phyloP scores from a whole-genome alignment of 2,113 vertebrate genomes.

The Romanogobio albipinnatus region DNA sequence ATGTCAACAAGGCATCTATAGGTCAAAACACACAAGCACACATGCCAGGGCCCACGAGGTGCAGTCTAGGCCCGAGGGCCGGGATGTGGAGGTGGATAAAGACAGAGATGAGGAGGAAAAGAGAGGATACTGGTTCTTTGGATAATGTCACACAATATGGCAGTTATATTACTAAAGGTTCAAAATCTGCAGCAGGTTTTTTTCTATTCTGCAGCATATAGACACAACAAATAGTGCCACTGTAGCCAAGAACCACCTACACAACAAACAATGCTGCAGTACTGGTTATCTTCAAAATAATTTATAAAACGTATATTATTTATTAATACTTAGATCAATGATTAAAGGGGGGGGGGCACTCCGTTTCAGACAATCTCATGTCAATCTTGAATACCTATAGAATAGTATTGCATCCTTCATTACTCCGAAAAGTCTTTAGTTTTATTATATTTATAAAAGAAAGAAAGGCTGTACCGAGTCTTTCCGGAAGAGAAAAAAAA shows the following conservation, averaged over 20 bases:
- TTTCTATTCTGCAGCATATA: background rate
- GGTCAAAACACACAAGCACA: constrained; percentile 38
- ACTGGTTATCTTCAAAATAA: background rate
- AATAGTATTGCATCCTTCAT: too few relatives aligned
- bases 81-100: constrained; percentile 54
- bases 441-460: too few relatives aligned
- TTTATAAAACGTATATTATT: too few relatives aligned
- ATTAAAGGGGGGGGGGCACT: too few relatives aligned
- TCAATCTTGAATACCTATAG: too few relatives aligned
- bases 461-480: too few relatives aligned
- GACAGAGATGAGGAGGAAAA: constrained; percentile 8
- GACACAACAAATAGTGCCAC: constrained; percentile 21
- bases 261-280: background rate
- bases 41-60: constrained; percentile 49
- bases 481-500: too few relatives aligned
- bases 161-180: background rate
- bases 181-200: background rate
- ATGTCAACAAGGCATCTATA: background rate
- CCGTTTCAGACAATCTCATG: too few relatives aligned
- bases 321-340: too few relatives aligned
- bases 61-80: constrained; percentile 48
- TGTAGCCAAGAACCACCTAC: constrained; percentile 21
- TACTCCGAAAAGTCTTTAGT: too few relatives aligned
- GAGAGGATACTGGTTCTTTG: constrained; percentile 15
- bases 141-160: constrained; percentile 1